Conservation (phyloP, 2,797 vertebrate species). For the Cyprinodon diabolis region DNA sequence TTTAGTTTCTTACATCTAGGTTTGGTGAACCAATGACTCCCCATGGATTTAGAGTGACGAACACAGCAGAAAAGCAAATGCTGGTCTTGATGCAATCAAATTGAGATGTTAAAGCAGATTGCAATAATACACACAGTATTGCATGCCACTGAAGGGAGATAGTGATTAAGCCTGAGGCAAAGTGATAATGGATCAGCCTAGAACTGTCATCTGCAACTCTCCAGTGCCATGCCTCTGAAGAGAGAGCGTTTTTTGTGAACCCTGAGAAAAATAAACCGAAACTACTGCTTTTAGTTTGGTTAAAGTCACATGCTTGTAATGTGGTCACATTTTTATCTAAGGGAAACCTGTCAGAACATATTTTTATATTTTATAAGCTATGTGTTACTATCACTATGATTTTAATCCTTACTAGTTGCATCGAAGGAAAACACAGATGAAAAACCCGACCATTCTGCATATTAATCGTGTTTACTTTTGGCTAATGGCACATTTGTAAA, state of each 20-base stretch:
- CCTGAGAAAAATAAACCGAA: constrained; percentile 33
- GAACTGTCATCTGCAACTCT: constrained; percentile 63
- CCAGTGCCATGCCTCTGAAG: constrained; percentile 28
- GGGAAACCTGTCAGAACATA: background rate
- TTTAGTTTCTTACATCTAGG: constrained; percentile 57
- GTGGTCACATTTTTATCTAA: background rate
- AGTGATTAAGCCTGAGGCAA: constrained; percentile 66
- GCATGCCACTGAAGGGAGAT: constrained; percentile 59
- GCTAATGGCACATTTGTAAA: too few relatives aligned
- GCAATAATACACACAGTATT: constrained; percentile 46
- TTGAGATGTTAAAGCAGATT: constrained; percentile 51
- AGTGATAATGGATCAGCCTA: constrained; percentile 66
- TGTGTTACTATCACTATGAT: background rate
- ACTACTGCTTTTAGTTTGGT: constrained; percentile 13
- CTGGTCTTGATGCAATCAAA: constrained; percentile 37
- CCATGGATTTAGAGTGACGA: constrained; percentile 21
- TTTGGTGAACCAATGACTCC: constrained; percentile 31
- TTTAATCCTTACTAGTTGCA: background rate
- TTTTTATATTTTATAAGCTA: background rate
- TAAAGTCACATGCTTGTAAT: constrained; percentile 24
- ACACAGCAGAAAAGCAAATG: constrained; percentile 25
- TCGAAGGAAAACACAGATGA: too few relatives aligned
- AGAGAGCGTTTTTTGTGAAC: constrained; percentile 40
- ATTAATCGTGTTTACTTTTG: too few relatives aligned
- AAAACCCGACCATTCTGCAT: too few relatives aligned